phyloP scores from a whole-genome alignment of 2,797 vertebrate species.

The Melanotaenia maccullochi region DNA sequence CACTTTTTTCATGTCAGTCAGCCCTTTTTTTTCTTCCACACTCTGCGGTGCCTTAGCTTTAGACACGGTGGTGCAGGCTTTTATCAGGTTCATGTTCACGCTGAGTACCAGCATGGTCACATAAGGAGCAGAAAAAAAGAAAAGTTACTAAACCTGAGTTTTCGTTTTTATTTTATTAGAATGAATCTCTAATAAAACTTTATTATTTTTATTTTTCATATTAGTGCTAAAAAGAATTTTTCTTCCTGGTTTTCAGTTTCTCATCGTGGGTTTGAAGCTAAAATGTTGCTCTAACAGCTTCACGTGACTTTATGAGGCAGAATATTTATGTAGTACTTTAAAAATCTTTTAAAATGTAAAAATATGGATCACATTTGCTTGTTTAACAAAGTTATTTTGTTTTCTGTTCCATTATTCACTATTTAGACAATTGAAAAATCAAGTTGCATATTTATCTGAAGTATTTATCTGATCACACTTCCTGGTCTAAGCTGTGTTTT shows the following conservation, averaged over 20 bases:
- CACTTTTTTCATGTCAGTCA: slow-evolving; percentile 47
- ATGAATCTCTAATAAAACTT: too few species aligned
- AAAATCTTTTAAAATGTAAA: too few species aligned
- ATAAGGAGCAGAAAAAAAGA: not conserved
- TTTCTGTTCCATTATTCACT: not conserved
- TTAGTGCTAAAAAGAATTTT: too few species aligned
- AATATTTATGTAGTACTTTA: too few species aligned
- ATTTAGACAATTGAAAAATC: not conserved
- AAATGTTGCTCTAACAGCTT: too few species aligned
- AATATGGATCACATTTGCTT: not conserved
- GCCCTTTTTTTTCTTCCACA: slow-evolving; percentile 23
- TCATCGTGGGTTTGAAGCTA: too few species aligned
- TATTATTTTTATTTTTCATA: too few species aligned
- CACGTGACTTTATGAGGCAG: too few species aligned
- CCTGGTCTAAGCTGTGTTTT: not conserved
- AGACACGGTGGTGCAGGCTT: slow-evolving; percentile 10
- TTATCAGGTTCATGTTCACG: not conserved
- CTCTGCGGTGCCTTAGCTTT: slow-evolving; percentile 16
- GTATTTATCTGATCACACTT: not conserved
- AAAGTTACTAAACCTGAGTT: not conserved
- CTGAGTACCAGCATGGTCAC: not conserved
- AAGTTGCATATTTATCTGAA: too few species aligned
- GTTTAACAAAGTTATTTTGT: not conserved
- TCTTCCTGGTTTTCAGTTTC: too few species aligned
- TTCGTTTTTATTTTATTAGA: too few species aligned